Percentiles rank a stretch among this genome's conserved stretches.
phyloP scores from a whole-genome alignment of 2,113 vertebrate genomes.

The Myotis lucifugus region DNA sequence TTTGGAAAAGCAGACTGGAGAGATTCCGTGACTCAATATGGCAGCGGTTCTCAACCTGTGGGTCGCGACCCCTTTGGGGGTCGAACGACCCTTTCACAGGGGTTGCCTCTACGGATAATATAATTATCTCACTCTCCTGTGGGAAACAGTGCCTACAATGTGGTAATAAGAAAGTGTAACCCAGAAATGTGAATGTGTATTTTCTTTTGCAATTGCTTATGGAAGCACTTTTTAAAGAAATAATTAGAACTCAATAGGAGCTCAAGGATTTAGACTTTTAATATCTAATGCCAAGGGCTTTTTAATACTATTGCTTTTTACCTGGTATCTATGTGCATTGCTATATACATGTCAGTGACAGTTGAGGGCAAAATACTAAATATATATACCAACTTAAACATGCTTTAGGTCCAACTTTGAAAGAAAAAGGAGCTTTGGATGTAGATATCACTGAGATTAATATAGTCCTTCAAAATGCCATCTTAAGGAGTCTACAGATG shows the following conservation, averaged over 20 bases:
- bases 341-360: no score
- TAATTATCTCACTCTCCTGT: not conserved
- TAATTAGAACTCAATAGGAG: not conserved
- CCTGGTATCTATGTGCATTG: not conserved
- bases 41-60: no score
- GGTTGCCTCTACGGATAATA: not conserved
- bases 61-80: no score
- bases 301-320: not conserved
- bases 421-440: not conserved
- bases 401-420: not conserved
- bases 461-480: not conserved
- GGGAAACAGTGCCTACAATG: not conserved
- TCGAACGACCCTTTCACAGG: no score
- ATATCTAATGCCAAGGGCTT: not conserved
- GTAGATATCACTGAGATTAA: not conserved
- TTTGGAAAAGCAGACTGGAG: no score
- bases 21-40: no score
- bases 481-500: not conserved
- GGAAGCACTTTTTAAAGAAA: not conserved
- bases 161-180: not conserved
- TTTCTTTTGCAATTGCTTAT: not conserved
- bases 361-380: no score
- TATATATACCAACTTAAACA: not conserved
- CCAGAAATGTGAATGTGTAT: not conserved
- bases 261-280: slow-evolving; percentile 19